Evolutionary conservation across 2,797 vertebrate genomes (phyloP), one percentile per base, ranked within the genome.

Genomic region (Pangasius larnaudii): DNA sequence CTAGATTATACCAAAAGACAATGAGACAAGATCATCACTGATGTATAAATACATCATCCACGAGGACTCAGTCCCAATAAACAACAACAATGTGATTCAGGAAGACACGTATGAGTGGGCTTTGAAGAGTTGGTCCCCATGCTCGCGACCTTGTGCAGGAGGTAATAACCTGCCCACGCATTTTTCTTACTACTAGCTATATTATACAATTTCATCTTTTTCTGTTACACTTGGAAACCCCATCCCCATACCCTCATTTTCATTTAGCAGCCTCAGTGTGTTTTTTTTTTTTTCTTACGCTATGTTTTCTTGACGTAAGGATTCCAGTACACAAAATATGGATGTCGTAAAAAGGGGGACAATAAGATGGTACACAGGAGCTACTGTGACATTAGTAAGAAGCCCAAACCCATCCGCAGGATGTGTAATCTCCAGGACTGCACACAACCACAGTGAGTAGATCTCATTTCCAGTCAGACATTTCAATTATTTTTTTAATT

Each of bases 391-490:
- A 93, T 95, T 91, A 96, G 91, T 92, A 99, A 97, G 91, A 99
- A 98, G 89, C 98, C 98, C 0, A 99, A 99, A 91, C 97, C 98
- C 39, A 99, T 99, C 87, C 96, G 97, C 1, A 95, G 98, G 71
- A 98, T 98, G 97, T 99, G 98, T 88, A 99, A 98, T 90, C 96
- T 99, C 1, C 98, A 99, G 78, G 98, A 99, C 79, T 99, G 98
- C 91, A 97, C 96, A 0, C 97, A 97, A 90, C 98, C 98, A 0
- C 96, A 98, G 98, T 99, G 94, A 98, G 98, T 95, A 27, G 0
- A 65, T 42, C 14, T 51, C 14, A 13, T 42, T 63, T 18, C 11
- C 24, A 27, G 16, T 39, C 33, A 36, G 7, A 71, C 36, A 24
- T 10, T 46, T 46, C 6, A 7, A 5, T 42, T 42, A 7, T 46